Evolutionary conservation across 2,113 vertebrate species (phyloP).

Genomic region (Pandion haliaetus): DNA sequence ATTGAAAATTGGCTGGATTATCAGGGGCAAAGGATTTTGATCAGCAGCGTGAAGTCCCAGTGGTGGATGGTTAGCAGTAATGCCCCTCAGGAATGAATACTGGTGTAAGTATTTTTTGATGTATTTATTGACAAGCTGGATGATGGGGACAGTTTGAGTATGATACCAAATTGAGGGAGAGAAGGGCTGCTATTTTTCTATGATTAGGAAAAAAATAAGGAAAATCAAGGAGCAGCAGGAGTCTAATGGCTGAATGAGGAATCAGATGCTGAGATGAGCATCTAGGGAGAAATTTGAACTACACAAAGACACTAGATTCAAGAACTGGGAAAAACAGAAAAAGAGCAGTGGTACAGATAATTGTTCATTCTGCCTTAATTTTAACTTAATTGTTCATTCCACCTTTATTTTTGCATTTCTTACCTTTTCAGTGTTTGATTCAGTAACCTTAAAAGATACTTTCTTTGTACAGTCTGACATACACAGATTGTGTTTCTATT

Average conservation of each 20-base stretch:
- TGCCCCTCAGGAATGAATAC: rapidly evolving
- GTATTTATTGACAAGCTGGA: background rate
- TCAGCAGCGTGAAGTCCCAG: background rate
- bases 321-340: background rate
- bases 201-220: background rate
- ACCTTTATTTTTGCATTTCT: background rate
- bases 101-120: background rate
- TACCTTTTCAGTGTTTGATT: background rate
- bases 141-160: background rate
- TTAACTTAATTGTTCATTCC: background rate
- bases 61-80: background rate
- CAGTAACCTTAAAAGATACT: background rate
- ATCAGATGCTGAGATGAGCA: background rate
- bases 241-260: background rate
- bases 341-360: background rate
- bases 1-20: background rate
- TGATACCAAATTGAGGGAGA: background rate
- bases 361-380: background rate
- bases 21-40: background rate
- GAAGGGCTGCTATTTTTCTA: background rate
- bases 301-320: background rate
- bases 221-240: slow-evolving; percentile 6
- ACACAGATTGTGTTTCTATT: background rate
- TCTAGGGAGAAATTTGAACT: background rate
- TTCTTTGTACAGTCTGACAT: background rate